These are phyloP conservation scores for Apamea crenata DNA, from an alignment of 2,888 invertebrate genomes.

Conservation along the genomic window DNA sequence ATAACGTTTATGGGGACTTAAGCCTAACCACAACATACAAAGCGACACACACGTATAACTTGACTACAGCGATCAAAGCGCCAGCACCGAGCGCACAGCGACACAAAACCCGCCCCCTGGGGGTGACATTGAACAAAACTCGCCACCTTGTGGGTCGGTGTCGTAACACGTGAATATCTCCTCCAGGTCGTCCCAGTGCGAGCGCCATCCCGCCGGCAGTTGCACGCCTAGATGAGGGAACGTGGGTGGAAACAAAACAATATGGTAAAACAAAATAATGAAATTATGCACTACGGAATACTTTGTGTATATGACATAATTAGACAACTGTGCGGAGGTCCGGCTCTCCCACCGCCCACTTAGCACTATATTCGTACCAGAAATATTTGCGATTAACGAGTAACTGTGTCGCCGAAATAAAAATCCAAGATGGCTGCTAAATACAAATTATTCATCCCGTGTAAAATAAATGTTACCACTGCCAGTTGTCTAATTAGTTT, in stretches of 20 bases:
- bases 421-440: constrained; percentile 10
- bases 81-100: constrained; percentile 37
- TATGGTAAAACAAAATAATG: constrained; percentile 14
- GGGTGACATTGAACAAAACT: constrained; percentile 8
- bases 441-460: not conserved
- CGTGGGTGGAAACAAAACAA: constrained; percentile 28
- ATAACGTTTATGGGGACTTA: not conserved
- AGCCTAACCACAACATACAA: constrained; percentile 18
- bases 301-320: not conserved
- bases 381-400: not conserved
- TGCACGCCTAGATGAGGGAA: not conserved
- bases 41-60: constrained; percentile 45
- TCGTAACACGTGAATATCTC: constrained; percentile 80
- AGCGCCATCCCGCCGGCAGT: constrained; percentile 65
- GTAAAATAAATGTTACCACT: too few species aligned
- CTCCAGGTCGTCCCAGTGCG: constrained; percentile 82
- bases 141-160: constrained; percentile 60
- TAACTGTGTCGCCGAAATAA: too few species aligned
- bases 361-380: too few species aligned
- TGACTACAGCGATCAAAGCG: constrained; percentile 17
- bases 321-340: not conserved
- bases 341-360: not conserved
- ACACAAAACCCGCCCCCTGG: not conserved
- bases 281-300: not conserved
- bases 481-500: constrained; percentile 18